Base-by-base conservation (phyloP, 2,113 vertebrate species). In the Nycticryphes semicollaris region DNA sequence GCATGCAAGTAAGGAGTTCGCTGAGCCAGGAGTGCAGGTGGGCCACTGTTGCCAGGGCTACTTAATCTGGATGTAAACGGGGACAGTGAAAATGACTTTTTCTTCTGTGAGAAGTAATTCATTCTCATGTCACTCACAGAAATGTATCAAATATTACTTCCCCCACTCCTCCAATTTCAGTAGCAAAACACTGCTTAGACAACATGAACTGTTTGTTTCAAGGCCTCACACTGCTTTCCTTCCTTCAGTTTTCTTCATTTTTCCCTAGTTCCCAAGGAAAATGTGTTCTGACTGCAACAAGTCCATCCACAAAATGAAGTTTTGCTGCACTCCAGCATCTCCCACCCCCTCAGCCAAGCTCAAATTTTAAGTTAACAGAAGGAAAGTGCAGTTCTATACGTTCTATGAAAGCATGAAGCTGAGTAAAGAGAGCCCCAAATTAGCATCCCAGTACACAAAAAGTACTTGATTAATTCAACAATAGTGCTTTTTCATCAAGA, bases 141-240 rank as follows among this genome's bases (percentile, higher is more conserved):
- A 85, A n/a, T 15, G 5, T 18, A 70, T 54, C 27, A 39, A 4
- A 19, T 30, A 20, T 27, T 35, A 7, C 57, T 43, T 48, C 14
- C 37, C 48, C 39, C 18, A 3, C 37, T 45, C 13, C 35, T 72
- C 17, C 30, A 12, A 0, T 39, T 1, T 28, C 15, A 14, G 24
- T 12, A 5, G n/a, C 22, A 59, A 48, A 43, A 35, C 11, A 8
- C 6, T 0, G 14, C 4, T 35, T 1, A 41, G 39, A 22, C 9
- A 1, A 22, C 12, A 2, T 14, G 1, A 60, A 14, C 12, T 27
- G 21, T 12, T 33, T 56, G 39, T 27, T 66, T 60, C 45, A 23
- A 31, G 28, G 8, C 16, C 47, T 35, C 23, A 28, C 10, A 4
- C 15, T 41, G 47, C 56, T 70, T 84, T 15, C 17, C 14, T 35